Base-by-base conservation (phyloP, 2,797 vertebrate species). In the Champsocephalus gunnari region DNA sequence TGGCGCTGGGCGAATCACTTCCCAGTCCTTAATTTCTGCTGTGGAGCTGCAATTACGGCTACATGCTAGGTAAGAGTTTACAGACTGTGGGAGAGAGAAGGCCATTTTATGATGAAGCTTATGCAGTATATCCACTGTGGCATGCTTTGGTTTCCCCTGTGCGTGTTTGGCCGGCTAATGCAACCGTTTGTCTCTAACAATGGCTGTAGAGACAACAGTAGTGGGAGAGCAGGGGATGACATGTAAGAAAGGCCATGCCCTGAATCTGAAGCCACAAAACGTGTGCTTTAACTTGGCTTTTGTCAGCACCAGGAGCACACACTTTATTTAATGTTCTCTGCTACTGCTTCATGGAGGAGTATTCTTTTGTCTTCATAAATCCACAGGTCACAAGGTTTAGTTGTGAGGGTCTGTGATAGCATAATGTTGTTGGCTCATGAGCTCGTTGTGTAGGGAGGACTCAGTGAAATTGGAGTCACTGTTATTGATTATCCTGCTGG, bases 401-500 rank as follows among this genome's bases (percentile, higher is more conserved):
- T 3, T 57, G 58, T 65, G 34, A 60, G 21, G 62, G n/a, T 45
- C 60, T 41, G 51, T 56, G 1, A 75, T 58, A 59, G 44, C n/a
- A 3, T 63, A 32, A 64, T 49, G 16, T 11, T 78, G 66, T 16
- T 73, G 59, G 60, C 66, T 84, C 47, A 17, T 47, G 21, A 71
- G 38, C 62, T 19, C 73, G 66, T 69, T 56, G 44, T 75, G 64
- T 28, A 59, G 60, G 51, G 17, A 81, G 67, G 63, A 53, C 57
- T 3, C 59, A 87, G 81, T 88, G 77, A 75, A 71, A 82, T 66
- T 72, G 77, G 81, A 80, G 81, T 82, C 71, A 64, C 83, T 87
- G 88, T 62, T 93, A 95, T 94, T 90, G 94, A 94, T 94, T 87
- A 83, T 80, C 56, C 38, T 54, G 17, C 77, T 93, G 88, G 87